A percentile compares a stretch with the other conserved stretches of the same genome.
Evolutionary conservation across 2,797 vertebrate species (phyloP).

Genomic region (Miichthys miiuy): DNA sequence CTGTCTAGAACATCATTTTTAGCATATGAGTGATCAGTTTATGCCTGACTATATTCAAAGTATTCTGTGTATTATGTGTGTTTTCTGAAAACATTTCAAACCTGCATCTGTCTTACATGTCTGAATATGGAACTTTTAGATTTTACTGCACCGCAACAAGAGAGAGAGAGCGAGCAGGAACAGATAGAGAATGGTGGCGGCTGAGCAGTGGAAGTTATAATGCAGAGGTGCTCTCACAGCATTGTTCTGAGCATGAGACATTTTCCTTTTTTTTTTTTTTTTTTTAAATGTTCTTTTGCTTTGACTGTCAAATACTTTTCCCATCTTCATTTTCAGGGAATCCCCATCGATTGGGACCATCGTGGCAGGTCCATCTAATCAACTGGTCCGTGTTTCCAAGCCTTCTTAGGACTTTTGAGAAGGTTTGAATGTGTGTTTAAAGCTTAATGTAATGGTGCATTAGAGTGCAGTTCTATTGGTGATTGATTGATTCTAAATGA

Average conservation of each 20-base stretch:
- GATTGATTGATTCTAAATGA: constrained; percentile 44
- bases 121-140: constrained; percentile 27
- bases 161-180: neutral
- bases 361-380: neutral
- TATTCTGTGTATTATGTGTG: constrained; percentile 39
- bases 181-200: neutral
- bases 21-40: constrained; percentile 62
- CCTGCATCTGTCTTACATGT: constrained; percentile 38
- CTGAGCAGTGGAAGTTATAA: constrained; percentile 3
- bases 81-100: constrained; percentile 52
- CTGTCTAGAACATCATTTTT: constrained; percentile 68
- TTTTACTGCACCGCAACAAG: constrained; percentile 20
- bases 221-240: neutral
- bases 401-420: neutral
- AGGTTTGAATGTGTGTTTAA: constrained; percentile 9
- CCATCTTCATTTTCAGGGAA: neutral
- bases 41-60: constrained; percentile 49
- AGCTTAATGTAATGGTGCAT: constrained; percentile 9
- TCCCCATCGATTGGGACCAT: neutral
- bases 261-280: constrained; percentile 1
- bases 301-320: constrained; percentile 5
- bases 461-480: constrained; percentile 8
- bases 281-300: constrained; percentile 14
- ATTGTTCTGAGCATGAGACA: constrained; percentile 1
- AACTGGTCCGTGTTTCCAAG: constrained; percentile 12